Evolutionary conservation across 2,113 vertebrate genomes (phyloP).

Genomic region (Laticauda laticaudata): DNA sequence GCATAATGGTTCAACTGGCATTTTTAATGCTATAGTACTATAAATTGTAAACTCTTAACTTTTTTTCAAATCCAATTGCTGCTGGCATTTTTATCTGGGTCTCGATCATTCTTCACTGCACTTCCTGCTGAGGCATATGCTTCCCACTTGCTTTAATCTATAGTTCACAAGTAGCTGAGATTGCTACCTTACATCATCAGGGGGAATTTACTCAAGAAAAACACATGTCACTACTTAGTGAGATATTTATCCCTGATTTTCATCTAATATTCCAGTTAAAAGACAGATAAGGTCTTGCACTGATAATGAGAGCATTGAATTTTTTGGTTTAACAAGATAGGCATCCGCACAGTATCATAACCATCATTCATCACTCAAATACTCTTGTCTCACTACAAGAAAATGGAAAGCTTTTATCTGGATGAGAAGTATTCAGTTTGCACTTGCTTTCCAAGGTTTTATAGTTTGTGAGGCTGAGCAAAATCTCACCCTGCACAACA

Average conservation of each 20-base stretch:
- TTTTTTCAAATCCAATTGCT: background rate
- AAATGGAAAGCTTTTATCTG: background rate
- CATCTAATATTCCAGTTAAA: background rate
- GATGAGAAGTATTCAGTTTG: background rate
- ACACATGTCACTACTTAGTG: background rate
- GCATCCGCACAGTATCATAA: background rate
- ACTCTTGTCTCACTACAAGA: background rate
- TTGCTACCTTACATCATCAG: background rate
- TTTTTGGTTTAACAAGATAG: background rate
- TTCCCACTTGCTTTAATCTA: background rate
- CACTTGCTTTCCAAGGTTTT: background rate
- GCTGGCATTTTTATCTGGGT: background rate
- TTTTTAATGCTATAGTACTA: background rate
- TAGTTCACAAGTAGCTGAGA: background rate
- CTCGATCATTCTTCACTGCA: background rate
- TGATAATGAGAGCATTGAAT: background rate
- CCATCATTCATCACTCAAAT: background rate
- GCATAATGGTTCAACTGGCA: background rate
- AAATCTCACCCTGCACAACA: background rate
- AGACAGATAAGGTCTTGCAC: background rate
- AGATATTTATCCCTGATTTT: background rate
- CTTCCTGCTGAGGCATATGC: background rate
- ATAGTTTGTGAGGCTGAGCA: background rate
- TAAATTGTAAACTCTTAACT: background rate
- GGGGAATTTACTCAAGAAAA: background rate